Conservation (phyloP, 2,797 vertebrate species). For the Sebastes variabilis region DNA sequence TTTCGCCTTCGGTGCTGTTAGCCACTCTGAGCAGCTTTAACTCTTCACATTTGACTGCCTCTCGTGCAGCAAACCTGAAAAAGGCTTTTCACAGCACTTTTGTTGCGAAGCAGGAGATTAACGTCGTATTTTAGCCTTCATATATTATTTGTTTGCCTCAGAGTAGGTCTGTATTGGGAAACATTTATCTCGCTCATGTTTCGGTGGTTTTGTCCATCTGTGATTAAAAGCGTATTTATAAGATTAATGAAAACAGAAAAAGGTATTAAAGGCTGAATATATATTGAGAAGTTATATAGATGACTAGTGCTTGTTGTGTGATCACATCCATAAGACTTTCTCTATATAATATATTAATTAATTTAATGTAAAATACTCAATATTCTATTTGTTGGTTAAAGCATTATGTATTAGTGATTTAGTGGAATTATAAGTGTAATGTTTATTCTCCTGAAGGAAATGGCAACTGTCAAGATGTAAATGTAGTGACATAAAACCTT, state of each 20-base stretch:
- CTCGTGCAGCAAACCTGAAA: constrained; percentile 54
- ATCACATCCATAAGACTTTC: neutral
- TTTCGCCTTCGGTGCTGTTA: constrained; percentile 64
- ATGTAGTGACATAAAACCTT: neutral
- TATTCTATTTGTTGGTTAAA: neutral
- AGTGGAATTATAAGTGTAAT: neutral
- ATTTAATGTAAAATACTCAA: neutral
- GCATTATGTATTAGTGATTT: neutral
- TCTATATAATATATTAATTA: neutral
- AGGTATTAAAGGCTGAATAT: neutral
- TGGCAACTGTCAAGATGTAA: neutral
- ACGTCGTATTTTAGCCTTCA: constrained; percentile 25
- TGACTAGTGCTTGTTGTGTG: neutral
- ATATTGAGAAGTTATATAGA: neutral
- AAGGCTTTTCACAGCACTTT: constrained; percentile 46
- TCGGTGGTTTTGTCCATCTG: neutral
- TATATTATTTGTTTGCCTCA: constrained; percentile 31
- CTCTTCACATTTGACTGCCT: constrained; percentile 63
- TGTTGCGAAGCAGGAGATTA: constrained; percentile 38
- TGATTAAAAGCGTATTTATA: neutral
- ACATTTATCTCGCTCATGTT: neutral
- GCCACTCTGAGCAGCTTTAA: constrained; percentile 62
- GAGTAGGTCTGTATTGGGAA: neutral
- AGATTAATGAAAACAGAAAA: neutral
- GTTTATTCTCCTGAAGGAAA: neutral